Evolutionary conservation across 2,888 invertebrate genomes (phyloP), one percentile per base, ranked within the genome.

Genomic region (Epinotia bilunana): DNA sequence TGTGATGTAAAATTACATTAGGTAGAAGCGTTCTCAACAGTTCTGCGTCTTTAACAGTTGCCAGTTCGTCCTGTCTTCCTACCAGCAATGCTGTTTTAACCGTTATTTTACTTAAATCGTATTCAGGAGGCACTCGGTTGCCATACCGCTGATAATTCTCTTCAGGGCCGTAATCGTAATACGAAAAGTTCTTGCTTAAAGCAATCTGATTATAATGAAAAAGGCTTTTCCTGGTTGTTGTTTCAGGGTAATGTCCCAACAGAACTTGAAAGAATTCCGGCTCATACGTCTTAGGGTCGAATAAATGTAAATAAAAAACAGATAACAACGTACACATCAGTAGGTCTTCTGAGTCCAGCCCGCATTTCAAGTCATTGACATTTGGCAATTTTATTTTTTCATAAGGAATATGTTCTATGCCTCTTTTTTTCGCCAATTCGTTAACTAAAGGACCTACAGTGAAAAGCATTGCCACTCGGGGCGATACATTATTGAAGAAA

Each of bases 271-370:
- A 75, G 43, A 84, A 83, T 0, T 80, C 79, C 0, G 77, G 79
- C 16, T 81, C 95, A 28, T 95, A 82, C 78, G 95, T 93, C 2
- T 87, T 83, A 2, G 87, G 83, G 86, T 95, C 95, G 46, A 87
- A 88, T 90, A 80, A 1, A 83, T 89, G 0, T 78, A 63, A 55
- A 28, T 53, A 65, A 94, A 86, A 74, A 93, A 84, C 82, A 92
- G 95, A 7, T 93, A 79, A 79, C 82, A 58, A 39, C 12, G 74
- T 78, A 67, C 85, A 84, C 1, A 83, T 7, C 16, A 77, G 43
- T 18, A 83, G 82, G 13, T 64, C 64, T 11, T 77, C 28, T 1
- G 68, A 64, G 1, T 75, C 53, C 20, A 77, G 16, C 46, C 77
- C n/a, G 72, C 70, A 46, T 75, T 78, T 72, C 84, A 85, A 0